phyloP scores from a whole-genome alignment of 2,113 vertebrate genomes.

The Carettochelys insculpta region DNA sequence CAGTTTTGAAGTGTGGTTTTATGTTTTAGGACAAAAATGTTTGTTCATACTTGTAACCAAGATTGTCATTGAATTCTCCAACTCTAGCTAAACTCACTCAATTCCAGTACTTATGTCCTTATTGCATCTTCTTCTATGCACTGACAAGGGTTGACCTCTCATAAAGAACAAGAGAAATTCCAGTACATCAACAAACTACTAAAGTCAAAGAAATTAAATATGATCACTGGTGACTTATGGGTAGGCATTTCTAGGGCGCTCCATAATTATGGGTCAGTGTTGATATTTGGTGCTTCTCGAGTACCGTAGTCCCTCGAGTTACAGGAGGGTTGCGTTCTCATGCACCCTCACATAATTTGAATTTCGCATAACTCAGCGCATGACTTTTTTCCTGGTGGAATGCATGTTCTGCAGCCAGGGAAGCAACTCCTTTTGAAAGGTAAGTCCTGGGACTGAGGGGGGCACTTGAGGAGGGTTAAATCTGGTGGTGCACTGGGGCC shows the following conservation, averaged over 20 bases:
- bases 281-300: neutral
- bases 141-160: neutral
- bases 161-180: neutral
- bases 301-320: too few relatives aligned
- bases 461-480: too few relatives aligned
- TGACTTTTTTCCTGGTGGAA: too few relatives aligned
- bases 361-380: too few relatives aligned
- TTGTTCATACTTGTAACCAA: neutral
- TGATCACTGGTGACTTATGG: neutral
- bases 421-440: too few relatives aligned
- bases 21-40: neutral
- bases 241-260: neutral
- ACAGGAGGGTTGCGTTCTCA: too few relatives aligned
- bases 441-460: too few relatives aligned
- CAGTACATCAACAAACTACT: neutral
- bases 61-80: neutral
- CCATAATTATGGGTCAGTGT: neutral
- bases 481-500: too few relatives aligned
- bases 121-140: neutral
- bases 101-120: neutral
- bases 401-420: too few relatives aligned
- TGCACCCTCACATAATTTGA: too few relatives aligned
- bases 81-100: neutral
- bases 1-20: neutral
- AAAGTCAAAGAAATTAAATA: neutral